Conservation (phyloP, 92 coral and sea anemone species). For the Montipora capitata region DNA sequence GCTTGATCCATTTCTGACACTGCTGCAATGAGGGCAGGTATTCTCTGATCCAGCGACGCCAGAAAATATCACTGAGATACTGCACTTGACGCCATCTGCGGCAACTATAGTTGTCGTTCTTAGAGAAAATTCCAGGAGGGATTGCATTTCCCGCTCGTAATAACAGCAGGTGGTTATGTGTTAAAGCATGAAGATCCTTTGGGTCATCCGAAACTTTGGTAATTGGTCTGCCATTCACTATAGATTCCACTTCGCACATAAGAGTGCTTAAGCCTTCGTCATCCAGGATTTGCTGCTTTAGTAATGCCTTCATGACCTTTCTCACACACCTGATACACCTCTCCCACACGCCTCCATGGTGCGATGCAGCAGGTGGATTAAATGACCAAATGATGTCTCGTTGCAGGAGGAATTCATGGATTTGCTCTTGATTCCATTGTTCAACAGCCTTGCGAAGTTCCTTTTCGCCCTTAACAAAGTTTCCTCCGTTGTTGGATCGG, state of each 20-base stretch:
- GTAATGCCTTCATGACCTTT: conserved; percentile 62
- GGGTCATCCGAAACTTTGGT: conserved; percentile 73
- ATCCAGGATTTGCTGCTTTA: conserved; percentile 63
- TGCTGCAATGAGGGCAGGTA: too few relatives aligned
- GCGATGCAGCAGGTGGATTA: conserved; percentile 79
- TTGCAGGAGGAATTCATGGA: conserved; percentile 61
- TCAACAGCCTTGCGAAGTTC: conserved; percentile 46
- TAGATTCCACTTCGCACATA: conserved; percentile 74
- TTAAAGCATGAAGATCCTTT: conserved; percentile 50
- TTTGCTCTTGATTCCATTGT: conserved; percentile 48
- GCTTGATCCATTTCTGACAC: conserved; percentile 45
- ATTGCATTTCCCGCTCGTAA: conserved; percentile 53
- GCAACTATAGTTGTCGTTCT: conserved; percentile 51
- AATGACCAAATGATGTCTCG: conserved; percentile 70
- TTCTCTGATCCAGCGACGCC: too few relatives aligned
- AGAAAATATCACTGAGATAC: not conserved
- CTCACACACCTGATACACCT: conserved; percentile 72
- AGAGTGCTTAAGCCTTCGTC: conserved; percentile 64
- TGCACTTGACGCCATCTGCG: conserved; percentile 79
- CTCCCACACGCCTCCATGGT: conserved; percentile 80
- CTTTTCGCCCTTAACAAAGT: conserved; percentile 70
- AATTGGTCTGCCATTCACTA: conserved; percentile 76
- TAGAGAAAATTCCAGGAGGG: conserved; percentile 66
- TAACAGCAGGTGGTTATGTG: conserved; percentile 70
- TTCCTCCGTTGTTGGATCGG: conserved; percentile 73